Base-by-base conservation (phyloP, 2,888 invertebrate genomes). In the Cosmia pyralina region DNA sequence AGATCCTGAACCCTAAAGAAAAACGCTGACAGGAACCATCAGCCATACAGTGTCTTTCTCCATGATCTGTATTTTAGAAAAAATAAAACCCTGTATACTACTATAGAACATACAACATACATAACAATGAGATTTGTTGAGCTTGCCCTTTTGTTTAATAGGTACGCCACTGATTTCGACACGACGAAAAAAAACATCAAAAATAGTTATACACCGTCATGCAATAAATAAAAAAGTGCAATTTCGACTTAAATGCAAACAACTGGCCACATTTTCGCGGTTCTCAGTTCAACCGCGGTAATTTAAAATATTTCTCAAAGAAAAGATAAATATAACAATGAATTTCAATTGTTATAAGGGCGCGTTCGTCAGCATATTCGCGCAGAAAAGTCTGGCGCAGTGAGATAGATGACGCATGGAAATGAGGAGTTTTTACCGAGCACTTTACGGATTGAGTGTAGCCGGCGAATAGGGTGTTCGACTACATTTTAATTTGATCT, bases 101-200 rank as follows among this genome's bases (percentile, higher is more conserved):
- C 38, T 38, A 38, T 6, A 4, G 34, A 34, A 38, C 38, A 38
- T 38, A 38, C 38, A 38, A 38, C 4, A 38, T 38, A 38, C 5
- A 38, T 28, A 38, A 38, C n/a, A 53, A 44, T 19, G n/a, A 57
- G 10, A 72, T 34, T n/a, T 22, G 22, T 59, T 60, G 19, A 50
- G 22, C 4, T 62, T 46, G n/a, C 34, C 28, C n/a, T 57, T n/a
- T 53, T 28, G 13, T 63, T 63, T 34, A 19, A 63, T 41, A 70
- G 41, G 52, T n/a, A 63, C 71, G 52, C 75, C 78, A 76, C 57
- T 71, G 71, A 78, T 58, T 76, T 76, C 62, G 46, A 70, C 17
- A 52, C 38, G 52, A 75, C n/a, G 50, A 69, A 38, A 57, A n/a
- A 22, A 41, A 55, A 62, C 50, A 75, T 19, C 50, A 70, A 55